Conservation (phyloP, 2,888 invertebrate species). For the Neoitamus cyanurus region DNA sequence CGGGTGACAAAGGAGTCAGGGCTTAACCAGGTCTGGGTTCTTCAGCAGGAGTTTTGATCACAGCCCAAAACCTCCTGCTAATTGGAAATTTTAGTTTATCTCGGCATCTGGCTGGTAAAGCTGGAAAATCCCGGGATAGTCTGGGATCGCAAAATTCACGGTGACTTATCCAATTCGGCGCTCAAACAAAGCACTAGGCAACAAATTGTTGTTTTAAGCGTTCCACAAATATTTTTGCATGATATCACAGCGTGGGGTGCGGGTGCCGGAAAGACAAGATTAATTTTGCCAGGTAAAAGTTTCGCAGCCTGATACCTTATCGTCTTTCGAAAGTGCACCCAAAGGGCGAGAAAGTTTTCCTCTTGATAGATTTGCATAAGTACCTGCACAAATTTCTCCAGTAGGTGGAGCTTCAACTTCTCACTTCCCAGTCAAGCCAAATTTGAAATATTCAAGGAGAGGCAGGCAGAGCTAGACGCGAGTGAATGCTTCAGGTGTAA, state of each 20-base stretch:
- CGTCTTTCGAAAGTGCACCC: neutral
- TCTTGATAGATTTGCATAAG: neutral
- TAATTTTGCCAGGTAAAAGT: neutral
- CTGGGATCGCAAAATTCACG: neutral
- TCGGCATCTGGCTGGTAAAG: neutral
- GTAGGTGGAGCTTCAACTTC: neutral
- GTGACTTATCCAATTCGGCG: neutral
- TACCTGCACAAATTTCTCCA: neutral
- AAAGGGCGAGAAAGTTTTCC: neutral
- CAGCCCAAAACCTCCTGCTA: neutral
- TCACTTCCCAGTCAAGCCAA: neutral
- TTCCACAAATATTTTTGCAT: neutral
- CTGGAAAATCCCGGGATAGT: neutral
- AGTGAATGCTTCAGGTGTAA: neutral
- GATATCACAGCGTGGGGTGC: neutral
- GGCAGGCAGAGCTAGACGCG: neutral
- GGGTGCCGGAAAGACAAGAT: neutral
- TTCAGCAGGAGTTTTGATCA: neutral
- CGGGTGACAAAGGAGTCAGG: neutral
- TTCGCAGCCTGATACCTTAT: neutral
- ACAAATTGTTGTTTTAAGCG: neutral
- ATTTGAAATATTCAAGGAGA: neutral
- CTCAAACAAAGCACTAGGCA: neutral
- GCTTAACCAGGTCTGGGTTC: neutral
- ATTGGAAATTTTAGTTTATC: neutral